Percentiles rank a stretch among this genome's conserved stretches.
These are phyloP conservation scores for Hyla sarda DNA, from an alignment of 2,113 vertebrate species.

Conservation along the genomic window DNA sequence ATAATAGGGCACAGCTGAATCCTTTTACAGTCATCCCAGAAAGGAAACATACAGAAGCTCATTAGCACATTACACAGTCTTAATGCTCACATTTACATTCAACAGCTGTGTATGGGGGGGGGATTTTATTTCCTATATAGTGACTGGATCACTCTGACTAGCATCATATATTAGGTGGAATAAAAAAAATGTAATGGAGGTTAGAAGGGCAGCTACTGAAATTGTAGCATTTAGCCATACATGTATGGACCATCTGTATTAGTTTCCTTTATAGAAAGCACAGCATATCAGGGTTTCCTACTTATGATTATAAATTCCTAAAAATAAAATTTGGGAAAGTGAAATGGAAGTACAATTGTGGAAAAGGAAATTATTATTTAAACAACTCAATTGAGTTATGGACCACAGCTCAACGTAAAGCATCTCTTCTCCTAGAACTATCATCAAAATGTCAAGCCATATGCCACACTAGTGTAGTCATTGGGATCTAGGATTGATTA, in stretches of 20 bases:
- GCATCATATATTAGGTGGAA: neutral
- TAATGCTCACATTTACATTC: slow-evolving; percentile 35
- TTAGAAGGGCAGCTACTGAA: neutral
- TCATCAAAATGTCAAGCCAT: too few relatives aligned
- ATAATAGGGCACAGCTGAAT: slow-evolving; percentile 46
- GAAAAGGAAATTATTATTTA: too few relatives aligned
- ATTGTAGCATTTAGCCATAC: neutral
- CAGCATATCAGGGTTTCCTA: neutral
- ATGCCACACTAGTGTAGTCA: too few relatives aligned
- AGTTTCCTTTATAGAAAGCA: neutral
- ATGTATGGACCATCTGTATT: neutral
- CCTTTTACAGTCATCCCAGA: slow-evolving; percentile 37
- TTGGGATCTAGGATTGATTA: too few relatives aligned
- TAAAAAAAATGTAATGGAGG: neutral
- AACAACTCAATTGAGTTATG: too few relatives aligned
- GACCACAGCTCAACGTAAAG: too few relatives aligned
- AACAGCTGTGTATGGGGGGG: slow-evolving; percentile 2
- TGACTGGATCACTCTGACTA: neutral
- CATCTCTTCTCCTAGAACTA: too few relatives aligned
- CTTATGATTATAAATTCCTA: neutral
- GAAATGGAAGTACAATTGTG: too few relatives aligned
- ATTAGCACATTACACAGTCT: slow-evolving; percentile 38
- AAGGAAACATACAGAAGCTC: slow-evolving; percentile 48
- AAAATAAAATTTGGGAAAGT: too few relatives aligned
- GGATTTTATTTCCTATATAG: neutral